Conservation (phyloP, 2,797 vertebrate genomes). For the Naso thynnoides region DNA sequence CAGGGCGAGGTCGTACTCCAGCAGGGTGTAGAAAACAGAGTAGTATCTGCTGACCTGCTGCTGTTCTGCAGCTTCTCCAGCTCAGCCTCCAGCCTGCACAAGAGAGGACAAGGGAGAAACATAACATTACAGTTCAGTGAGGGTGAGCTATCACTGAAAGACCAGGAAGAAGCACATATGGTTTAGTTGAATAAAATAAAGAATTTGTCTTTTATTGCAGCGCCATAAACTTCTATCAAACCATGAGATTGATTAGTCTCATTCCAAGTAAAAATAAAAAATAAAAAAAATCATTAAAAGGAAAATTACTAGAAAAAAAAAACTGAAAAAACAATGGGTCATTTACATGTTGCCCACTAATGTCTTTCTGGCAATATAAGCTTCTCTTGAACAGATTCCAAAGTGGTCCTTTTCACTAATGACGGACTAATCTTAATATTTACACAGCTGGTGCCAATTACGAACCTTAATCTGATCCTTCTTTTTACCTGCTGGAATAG, state of each 20-base stretch:
- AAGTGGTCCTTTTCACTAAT: not conserved
- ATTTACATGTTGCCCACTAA: not conserved
- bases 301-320: not conserved
- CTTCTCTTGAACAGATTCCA: not conserved
- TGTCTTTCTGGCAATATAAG: not conserved
- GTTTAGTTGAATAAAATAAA: not conserved
- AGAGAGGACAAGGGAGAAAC: not conserved
- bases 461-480: not conserved
- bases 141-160: not conserved
- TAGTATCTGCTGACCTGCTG: slow-evolving; percentile 72
- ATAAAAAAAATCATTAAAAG: not conserved
- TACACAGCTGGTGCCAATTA: not conserved
- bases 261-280: not conserved
- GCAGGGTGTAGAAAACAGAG: slow-evolving; percentile 84
- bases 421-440: not conserved
- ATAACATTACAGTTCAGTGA: not conserved
- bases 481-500: too few relatives aligned
- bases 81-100: slow-evolving; percentile 83
- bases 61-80: slow-evolving; percentile 86
- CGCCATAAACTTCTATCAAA: not conserved
- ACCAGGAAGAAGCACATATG: not conserved
- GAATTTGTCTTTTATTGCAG: not conserved
- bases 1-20: slow-evolving; percentile 81
- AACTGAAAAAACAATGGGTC: not conserved
- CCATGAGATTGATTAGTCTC: not conserved